Evolutionary conservation across 2,113 vertebrate species (phyloP).

Genomic region (Vidua macroura): DNA sequence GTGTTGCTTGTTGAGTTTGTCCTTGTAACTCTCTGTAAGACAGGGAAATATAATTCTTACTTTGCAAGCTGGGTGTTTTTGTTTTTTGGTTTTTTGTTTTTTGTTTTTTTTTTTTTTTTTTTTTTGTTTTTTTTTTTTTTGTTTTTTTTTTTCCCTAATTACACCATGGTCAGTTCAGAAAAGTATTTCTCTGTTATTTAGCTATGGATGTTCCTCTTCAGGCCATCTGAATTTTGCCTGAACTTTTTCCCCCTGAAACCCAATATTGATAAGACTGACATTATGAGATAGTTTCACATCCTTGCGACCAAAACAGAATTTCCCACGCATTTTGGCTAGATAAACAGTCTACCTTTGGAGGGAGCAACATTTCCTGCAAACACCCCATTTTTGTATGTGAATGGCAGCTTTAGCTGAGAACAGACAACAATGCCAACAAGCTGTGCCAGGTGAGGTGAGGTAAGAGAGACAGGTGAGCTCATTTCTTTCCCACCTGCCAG

Average conservation of each 20-base stretch:
- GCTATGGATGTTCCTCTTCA: background rate
- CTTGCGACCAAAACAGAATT: background rate
- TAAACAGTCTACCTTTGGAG: background rate
- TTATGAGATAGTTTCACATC: background rate
- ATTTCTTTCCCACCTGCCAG: background rate
- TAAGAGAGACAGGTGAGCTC: background rate
- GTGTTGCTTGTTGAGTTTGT: background rate
- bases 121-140: too few relatives aligned
- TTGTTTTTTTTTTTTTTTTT: background rate
- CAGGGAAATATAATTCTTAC: background rate
- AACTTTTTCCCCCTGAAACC: background rate
- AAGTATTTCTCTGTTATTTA: background rate
- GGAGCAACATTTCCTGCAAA: background rate
- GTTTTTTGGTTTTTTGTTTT: too few relatives aligned
- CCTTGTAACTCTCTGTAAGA: background rate
- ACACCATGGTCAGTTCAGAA: background rate
- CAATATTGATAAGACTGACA: background rate
- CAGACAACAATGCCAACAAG: background rate
- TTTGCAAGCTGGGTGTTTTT: background rate
- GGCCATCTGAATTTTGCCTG: background rate
- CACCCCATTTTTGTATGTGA: background rate
- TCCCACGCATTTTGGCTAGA: background rate
- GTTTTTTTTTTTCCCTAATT: slow-evolving; percentile 4
- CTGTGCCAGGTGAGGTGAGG: background rate
- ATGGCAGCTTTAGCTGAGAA: background rate